A percentile compares a stretch with the other conserved stretches of the same genome.
Conservation (phyloP, 1,140 invertebrate genomes). For the Asobara japonica region DNA sequence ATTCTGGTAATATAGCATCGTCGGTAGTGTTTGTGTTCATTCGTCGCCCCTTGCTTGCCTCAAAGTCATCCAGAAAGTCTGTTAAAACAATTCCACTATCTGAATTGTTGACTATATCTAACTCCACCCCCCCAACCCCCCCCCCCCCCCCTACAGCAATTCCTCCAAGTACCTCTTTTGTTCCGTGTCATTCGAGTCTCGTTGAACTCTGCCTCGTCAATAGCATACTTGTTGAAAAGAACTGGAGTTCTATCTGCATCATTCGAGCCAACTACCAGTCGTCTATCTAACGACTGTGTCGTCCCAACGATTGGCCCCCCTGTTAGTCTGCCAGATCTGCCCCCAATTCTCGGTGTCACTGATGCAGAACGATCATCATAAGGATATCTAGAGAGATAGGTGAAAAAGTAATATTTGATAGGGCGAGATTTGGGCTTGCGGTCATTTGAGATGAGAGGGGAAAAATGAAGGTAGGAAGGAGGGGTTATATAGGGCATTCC, state of each 20-base stretch:
- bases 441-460: too few species aligned
- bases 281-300: constrained; percentile 64
- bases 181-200: constrained; percentile 41
- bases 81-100: constrained; percentile 10
- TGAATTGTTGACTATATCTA: background rate
- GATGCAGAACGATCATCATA: constrained; percentile 22
- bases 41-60: background rate
- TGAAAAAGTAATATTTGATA: too few species aligned
- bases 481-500: too few species aligned
- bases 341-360: constrained; percentile 15
- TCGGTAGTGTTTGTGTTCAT: background rate
- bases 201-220: constrained; percentile 68
- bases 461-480: too few species aligned
- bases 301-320: constrained; percentile 29
- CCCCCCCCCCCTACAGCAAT: background rate
- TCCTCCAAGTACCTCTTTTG: background rate
- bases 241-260: constrained; percentile 70
- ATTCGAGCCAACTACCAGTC: constrained; percentile 48
- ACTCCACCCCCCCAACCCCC: background rate
- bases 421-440: too few species aligned
- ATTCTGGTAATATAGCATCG: constrained; percentile 3
- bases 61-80: constrained; percentile 17
- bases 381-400: constrained; percentile 9
- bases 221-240: constrained; percentile 77
- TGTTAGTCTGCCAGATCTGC: background rate